A percentile compares a stretch with the other conserved stretches of the same genome.
phyloP scores from a whole-genome alignment of 2,888 invertebrate species.

The Agrilus mali region DNA sequence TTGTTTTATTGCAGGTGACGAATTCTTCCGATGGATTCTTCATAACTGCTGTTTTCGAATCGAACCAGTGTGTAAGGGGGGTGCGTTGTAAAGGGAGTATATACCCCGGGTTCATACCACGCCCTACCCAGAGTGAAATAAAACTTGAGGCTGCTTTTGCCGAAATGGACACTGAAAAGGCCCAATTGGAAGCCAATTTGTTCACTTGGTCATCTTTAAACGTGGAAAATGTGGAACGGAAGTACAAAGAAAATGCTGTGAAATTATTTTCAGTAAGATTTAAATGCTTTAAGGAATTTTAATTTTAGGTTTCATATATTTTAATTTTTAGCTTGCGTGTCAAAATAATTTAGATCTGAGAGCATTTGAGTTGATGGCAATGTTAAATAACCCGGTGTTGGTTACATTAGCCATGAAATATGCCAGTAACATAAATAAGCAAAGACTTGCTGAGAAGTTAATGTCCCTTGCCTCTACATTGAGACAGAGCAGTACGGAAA shows the following conservation, averaged over 20 bases:
- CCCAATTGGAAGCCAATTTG: slow-evolving; percentile 64
- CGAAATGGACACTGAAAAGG: slow-evolving; percentile 56
- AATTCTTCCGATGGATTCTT: slow-evolving; percentile 64
- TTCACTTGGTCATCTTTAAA: slow-evolving; percentile 51
- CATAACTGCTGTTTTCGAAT: slow-evolving; percentile 66
- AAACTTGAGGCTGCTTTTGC: slow-evolving; percentile 44
- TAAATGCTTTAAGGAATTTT: slow-evolving; percentile 3
- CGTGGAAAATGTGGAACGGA: slow-evolving; percentile 51
- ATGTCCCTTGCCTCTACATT: slow-evolving; percentile 27
- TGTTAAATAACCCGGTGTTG: slow-evolving; percentile 64
- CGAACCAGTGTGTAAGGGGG: slow-evolving; percentile 62
- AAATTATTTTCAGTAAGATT: slow-evolving; percentile 76
- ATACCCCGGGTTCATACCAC: slow-evolving; percentile 77
- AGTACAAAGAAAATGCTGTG: slow-evolving; percentile 65
- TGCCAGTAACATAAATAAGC: slow-evolving; percentile 63
- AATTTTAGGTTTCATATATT: not conserved
- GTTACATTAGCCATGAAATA: slow-evolving; percentile 81
- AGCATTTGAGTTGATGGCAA: slow-evolving; percentile 74
- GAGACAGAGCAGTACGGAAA: slow-evolving; percentile 15
- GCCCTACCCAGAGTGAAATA: slow-evolving; percentile 69
- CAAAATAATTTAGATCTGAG: slow-evolving; percentile 73
- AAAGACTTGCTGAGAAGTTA: slow-evolving; percentile 68
- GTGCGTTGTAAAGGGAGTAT: slow-evolving; percentile 80
- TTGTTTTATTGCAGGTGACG: slow-evolving; percentile 35
- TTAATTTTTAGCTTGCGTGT: slow-evolving; percentile 57